These are phyloP conservation scores for Tachina lurida DNA, from an alignment of 2,888 invertebrate genomes.

Conservation along the genomic window DNA sequence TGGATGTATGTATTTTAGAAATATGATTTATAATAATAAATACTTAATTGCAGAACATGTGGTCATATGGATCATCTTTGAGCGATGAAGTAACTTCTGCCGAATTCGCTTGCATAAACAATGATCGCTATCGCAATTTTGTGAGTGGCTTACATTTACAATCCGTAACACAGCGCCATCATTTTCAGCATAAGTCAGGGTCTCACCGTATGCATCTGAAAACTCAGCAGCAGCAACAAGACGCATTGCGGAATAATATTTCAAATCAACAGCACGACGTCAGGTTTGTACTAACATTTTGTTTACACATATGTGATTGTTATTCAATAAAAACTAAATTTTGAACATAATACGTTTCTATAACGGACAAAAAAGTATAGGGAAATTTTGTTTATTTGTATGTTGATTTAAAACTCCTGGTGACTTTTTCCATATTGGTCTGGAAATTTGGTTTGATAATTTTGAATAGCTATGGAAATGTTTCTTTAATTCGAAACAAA, in stretches of 20 bases:
- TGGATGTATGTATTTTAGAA: not conserved
- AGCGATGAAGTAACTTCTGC: conserved; percentile 42
- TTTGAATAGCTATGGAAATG: too few species aligned
- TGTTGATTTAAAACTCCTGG: too few species aligned
- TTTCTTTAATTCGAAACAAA: too few species aligned
- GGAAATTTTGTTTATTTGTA: too few species aligned
- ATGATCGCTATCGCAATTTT: conserved; percentile 53
- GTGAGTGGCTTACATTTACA: conserved; percentile 57
- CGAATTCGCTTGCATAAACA: conserved; percentile 51
- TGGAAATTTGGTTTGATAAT: too few species aligned
- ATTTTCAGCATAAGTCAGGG: conserved; percentile 45
- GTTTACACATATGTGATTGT: too few species aligned
- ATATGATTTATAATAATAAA: not conserved
- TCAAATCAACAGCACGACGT: conserved; percentile 38
- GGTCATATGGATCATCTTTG: conserved; percentile 53
- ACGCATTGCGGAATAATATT: conserved; percentile 15
- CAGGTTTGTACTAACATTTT: conserved; percentile 35
- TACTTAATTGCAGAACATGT: conserved; percentile 54
- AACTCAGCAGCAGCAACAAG: conserved; percentile 44
- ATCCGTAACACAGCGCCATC: conserved; percentile 50
- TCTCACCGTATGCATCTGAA: conserved; percentile 25
- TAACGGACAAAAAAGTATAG: too few species aligned
- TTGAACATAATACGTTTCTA: too few species aligned
- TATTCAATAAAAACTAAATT: too few species aligned
- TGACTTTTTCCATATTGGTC: too few species aligned